Conservation (phyloP, 2,888 invertebrate genomes). For the Lomographa bimaculata region DNA sequence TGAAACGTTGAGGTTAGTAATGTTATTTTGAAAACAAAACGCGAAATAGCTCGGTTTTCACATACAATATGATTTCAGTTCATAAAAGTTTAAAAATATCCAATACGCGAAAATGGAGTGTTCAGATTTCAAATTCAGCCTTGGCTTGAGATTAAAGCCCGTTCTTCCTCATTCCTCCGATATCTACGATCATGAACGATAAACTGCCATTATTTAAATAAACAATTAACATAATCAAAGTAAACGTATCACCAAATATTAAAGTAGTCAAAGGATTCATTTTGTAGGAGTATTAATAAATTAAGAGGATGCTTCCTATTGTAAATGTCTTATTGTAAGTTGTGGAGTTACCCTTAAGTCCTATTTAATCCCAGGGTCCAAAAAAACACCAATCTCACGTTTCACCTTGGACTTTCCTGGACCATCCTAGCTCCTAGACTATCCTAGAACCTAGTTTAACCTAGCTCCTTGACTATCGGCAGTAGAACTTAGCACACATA, state of each 20-base stretch:
- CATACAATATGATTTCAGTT: too few species aligned
- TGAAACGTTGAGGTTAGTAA: too few species aligned
- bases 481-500: constrained; percentile 55
- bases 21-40: too few species aligned
- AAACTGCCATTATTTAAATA: constrained; percentile 1
- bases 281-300: constrained; percentile 18
- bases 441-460: constrained; percentile 33
- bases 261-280: constrained; percentile 13
- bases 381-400: constrained; percentile 73
- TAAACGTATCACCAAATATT: too few species aligned
- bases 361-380: constrained; percentile 71
- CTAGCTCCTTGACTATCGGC: constrained; percentile 48
- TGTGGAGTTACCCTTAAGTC: constrained; percentile 36
- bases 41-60: too few species aligned
- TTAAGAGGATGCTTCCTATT: constrained; percentile 29
- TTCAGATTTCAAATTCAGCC: too few species aligned
- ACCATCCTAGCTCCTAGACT: constrained; percentile 41
- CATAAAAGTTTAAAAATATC: too few species aligned
- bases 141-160: too few species aligned
- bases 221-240: constrained; percentile 8
- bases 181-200: too few species aligned
- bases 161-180: too few species aligned
- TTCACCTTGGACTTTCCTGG: constrained; percentile 74
- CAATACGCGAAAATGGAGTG: too few species aligned
- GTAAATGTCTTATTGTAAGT: constrained; percentile 34